Evolutionary conservation across 2,888 invertebrate genomes (phyloP).

Genomic region (Athetis lepigone): DNA sequence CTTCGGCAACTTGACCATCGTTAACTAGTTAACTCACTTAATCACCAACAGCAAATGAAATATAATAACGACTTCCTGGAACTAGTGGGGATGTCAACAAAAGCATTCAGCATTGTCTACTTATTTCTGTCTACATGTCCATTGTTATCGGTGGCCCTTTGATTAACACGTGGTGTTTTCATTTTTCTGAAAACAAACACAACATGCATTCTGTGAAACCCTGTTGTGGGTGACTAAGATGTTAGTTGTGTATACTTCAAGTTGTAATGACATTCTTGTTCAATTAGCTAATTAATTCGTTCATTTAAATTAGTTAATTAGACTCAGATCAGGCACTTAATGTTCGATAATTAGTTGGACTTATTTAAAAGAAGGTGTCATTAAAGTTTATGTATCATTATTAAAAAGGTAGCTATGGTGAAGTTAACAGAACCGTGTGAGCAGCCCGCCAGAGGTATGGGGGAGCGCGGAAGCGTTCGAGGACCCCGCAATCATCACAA

Average conservation of each 20-base stretch:
- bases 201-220: conserved; percentile 11
- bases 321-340: conserved; percentile 9
- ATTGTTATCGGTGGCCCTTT: conserved; percentile 53
- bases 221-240: conserved; percentile 13
- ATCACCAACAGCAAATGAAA: conserved; percentile 44
- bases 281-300: conserved; percentile 33
- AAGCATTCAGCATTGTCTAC: conserved; percentile 56
- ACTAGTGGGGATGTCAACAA: conserved; percentile 24
- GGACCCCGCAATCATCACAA: conserved; percentile 64
- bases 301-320: conserved; percentile 37
- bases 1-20: conserved; percentile 59
- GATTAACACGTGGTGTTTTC: conserved; percentile 47
- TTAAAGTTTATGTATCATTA: conserved; percentile 20
- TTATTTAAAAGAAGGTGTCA: conserved; percentile 24
- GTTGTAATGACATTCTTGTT: conserved; percentile 1
- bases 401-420: conserved; percentile 67
- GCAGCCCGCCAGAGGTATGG: conserved; percentile 56
- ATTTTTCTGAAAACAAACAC: conserved; percentile 48
- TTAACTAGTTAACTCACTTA: conserved; percentile 33
- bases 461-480: conserved; percentile 53
- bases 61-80: conserved; percentile 40
- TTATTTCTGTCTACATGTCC: conserved; percentile 37
- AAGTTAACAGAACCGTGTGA: conserved; percentile 65
- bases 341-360: conserved; percentile 21
- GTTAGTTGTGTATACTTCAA: conserved; percentile 24